Conservation (phyloP, 2,113 vertebrate genomes). For the Anhinga rufa region DNA sequence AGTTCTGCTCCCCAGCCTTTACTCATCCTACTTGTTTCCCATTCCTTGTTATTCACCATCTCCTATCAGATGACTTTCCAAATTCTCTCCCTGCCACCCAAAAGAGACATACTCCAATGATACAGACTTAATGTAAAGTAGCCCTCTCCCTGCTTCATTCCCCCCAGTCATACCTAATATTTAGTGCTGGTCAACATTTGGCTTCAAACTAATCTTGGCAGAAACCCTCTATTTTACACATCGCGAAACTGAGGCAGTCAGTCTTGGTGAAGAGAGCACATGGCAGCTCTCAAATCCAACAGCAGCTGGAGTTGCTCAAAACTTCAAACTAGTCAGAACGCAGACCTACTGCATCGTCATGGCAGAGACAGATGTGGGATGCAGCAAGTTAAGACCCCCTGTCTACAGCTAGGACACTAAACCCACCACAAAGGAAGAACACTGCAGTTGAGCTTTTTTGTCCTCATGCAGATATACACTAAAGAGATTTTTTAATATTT, state of each 20-base stretch:
- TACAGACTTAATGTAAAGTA: background rate
- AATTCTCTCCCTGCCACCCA: background rate
- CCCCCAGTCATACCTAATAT: background rate
- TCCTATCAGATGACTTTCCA: background rate
- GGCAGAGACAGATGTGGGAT: background rate
- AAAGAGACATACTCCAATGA: background rate
- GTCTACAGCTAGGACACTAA: background rate
- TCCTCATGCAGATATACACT: background rate
- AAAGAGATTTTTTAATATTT: too few relatives aligned
- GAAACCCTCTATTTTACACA: background rate
- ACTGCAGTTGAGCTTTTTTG: background rate
- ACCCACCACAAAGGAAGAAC: background rate
- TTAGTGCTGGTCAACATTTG: background rate
- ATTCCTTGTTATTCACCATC: background rate
- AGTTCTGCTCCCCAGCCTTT: background rate
- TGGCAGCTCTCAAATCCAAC: background rate
- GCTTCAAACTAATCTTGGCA: background rate
- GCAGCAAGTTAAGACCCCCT: background rate
- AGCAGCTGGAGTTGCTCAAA: background rate
- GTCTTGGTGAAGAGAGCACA: background rate
- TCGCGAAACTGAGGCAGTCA: background rate
- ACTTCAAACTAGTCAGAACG: background rate
- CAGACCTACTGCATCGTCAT: background rate
- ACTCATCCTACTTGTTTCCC: background rate
- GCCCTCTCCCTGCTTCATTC: background rate